These are phyloP conservation scores for Sinella curviseta DNA, from an alignment of 1,140 invertebrate genomes.

Conservation along the genomic window DNA sequence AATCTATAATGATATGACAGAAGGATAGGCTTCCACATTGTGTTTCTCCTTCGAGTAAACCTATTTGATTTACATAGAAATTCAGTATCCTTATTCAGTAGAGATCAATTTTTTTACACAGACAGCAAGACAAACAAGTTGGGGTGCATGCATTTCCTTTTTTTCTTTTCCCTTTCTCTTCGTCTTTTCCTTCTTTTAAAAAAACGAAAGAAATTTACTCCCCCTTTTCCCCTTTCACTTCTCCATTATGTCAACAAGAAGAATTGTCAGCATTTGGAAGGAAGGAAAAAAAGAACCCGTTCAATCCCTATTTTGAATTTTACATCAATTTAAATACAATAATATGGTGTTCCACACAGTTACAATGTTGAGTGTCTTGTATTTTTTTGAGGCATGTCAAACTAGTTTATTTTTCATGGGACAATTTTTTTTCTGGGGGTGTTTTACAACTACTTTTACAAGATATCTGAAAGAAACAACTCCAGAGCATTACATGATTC, in stretches of 20 bases:
- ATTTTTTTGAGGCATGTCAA: not conserved
- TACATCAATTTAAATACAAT: not conserved
- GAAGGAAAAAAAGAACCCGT: not conserved
- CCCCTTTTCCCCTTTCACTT: not conserved
- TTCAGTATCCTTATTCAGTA: not conserved
- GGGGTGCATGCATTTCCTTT: not conserved
- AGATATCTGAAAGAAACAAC: not conserved
- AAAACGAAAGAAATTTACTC: not conserved
- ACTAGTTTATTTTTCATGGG: not conserved
- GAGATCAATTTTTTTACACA: not conserved
- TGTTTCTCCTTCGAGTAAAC: not conserved
- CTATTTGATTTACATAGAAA: not conserved
- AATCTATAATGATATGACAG: not conserved
- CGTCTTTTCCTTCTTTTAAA: not conserved
- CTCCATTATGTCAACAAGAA: conserved; percentile 18
- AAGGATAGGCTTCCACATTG: not conserved
- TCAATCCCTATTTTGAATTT: not conserved
- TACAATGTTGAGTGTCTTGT: not conserved
- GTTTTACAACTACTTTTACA: not conserved
- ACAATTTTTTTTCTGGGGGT: not conserved
- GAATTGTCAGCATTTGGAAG: not conserved
- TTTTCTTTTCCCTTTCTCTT: not conserved
- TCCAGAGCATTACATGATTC: not conserved
- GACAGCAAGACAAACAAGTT: not conserved
- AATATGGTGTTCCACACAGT: not conserved